These are phyloP conservation scores for fruit fly (Drosophila melanogaster) DNA, from an alignment of 1,140 invertebrate species.

Conservation along the genomic window DNA sequence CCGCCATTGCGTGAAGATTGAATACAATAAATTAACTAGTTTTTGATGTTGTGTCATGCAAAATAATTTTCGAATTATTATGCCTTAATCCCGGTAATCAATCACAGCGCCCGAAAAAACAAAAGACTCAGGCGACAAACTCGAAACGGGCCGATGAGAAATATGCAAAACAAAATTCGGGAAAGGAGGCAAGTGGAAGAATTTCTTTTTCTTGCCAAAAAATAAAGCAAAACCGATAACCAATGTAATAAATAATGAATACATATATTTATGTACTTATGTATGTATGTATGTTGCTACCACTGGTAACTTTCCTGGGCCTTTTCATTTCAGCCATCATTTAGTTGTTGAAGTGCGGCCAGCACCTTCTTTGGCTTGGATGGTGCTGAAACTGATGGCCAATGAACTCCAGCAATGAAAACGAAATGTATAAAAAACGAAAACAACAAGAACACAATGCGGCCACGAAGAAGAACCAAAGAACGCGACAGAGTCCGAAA, in stretches of 20 bases:
- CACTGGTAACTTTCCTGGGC: constrained; percentile 24
- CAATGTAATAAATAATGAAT: constrained; percentile 53
- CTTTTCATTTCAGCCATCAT: constrained; percentile 61
- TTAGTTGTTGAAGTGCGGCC: constrained; percentile 66
- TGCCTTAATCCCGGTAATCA: constrained; percentile 72
- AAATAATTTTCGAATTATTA: constrained; percentile 74
- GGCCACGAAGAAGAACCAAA: constrained; percentile 59
- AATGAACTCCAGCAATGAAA: constrained; percentile 82
- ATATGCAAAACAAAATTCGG: constrained; percentile 26
- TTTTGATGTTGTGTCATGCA: constrained; percentile 66
- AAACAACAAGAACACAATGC: constrained; percentile 72
- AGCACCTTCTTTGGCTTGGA: constrained; percentile 41
- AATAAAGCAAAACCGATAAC: constrained; percentile 27
- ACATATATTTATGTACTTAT: background rate
- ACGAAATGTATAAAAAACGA: constrained; percentile 81
- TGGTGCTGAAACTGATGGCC: constrained; percentile 37
- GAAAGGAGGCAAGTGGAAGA: constrained; percentile 29
- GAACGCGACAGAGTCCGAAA: constrained; percentile 57
- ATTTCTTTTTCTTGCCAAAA: constrained; percentile 47
- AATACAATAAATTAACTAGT: constrained; percentile 53
- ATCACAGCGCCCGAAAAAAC: constrained; percentile 58
- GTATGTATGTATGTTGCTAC: background rate
- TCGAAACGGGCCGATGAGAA: constrained; percentile 21
- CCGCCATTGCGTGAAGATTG: constrained; percentile 34
- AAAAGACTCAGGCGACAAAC: constrained; percentile 77